Evolutionary conservation across 2,113 vertebrate species (phyloP), one percentile per base, ranked within the genome.

Genomic region (Chloebia gouldiae): DNA sequence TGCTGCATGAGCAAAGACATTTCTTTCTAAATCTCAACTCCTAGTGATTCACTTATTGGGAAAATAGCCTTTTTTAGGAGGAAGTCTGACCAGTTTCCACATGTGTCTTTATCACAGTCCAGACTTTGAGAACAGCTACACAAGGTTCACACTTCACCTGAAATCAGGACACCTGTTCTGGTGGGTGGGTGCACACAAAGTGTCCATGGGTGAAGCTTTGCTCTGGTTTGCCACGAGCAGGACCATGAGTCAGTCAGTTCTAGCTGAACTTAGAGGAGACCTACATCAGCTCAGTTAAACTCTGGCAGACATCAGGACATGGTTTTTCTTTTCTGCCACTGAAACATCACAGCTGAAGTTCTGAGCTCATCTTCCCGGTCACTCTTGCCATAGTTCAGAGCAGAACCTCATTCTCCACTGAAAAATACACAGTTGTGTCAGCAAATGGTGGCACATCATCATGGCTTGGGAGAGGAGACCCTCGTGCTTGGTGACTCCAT

Each of bases 171-270:
- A 11, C 7, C 39, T 40, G 11, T 33, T 78, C n/a, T 51, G 42
- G 18, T 0, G 7, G 23, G 40, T 0, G 3, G 5, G 28, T 17
- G 50, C 27, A 7, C 37, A 56, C 10, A 6, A 35, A 59, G 35
- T 14, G 56, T 23, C 49, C 22, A 1, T 6, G 47, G 30, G 44
- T 14, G 35, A 76, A 72, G 40, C 11, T 61, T 22, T 6, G 3
- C 13, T 61, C 9, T 17, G 18, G 50, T 35, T 69, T 71, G 70
- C 31, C 35, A 6, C 3, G 6, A 66, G 59, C 7, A 1, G 59
- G 45, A 37, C 40, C 51, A 42, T 37, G 31, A 79, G 53, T 21
- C 40, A 30, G 14, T 9, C 65, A 50, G 15, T 16, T 68, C 22
- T 0, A 39, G 65, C 24, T 66, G 54, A 61, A 12, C 33, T 68